Evolutionary conservation across 2,797 vertebrate species (phyloP), one percentile per base, ranked within the genome.

Genomic region (Cryptoprocta ferox): DNA sequence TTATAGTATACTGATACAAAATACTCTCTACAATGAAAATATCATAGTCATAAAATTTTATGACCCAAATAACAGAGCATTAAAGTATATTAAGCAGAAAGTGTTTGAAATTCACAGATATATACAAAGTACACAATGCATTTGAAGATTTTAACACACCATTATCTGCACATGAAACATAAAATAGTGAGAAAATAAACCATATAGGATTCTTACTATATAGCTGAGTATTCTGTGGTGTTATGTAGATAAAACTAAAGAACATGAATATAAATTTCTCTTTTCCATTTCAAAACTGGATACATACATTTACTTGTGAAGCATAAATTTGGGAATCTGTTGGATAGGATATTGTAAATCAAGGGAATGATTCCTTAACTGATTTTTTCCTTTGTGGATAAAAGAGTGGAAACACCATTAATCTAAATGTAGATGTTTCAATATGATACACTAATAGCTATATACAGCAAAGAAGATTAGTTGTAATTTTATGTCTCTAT

Each of bases 11-110:
- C 88, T 92, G 76, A 81, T 88, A 90, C 18, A 88, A 96, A 84
- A 96, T 63, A 95, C 10, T 45, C 11, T 42, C 24, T 75, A 75
- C 48, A 94, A 79, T 96, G 32, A 95, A 97, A 93, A 95, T 89
- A 95, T 71, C 75, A 93, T 21, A 82, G 35, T 79, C 59, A 50
- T 97, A 97, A 96, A 96, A 94, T 86, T 85, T 91, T 96, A 97
- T 97, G 82, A 97, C 28, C 68, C 82, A 89, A 73, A 65, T 91
- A 96, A 96, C 71, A 94, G 75, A 97, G 2, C 59, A 86, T 79
- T 87, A 93, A 95, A 97, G 18, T 87, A 95, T 92, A 95, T 95
- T 97, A 95, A 85, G 66, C 81, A 97, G 78, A 89, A 94, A 97
- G 3, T 95, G 48, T 91, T 90, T 28, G 82, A 89, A 95, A 91